These are phyloP conservation scores for Cyprinodon diabolis DNA, from an alignment of 2,797 vertebrate species.

Conservation along the genomic window DNA sequence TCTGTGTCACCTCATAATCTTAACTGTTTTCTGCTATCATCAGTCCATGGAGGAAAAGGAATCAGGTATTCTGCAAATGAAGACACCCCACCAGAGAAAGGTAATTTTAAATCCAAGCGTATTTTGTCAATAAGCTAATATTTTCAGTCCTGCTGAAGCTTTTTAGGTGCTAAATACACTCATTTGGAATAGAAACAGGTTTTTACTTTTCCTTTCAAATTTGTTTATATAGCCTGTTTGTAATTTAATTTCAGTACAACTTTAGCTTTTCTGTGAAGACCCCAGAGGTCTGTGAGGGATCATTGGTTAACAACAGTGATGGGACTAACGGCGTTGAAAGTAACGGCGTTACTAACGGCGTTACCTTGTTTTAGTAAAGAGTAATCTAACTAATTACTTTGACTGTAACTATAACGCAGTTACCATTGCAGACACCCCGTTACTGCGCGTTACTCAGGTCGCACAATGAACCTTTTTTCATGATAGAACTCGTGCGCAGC, in stretches of 20 bases:
- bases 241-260: neutral
- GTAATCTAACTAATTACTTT: too few relatives aligned
- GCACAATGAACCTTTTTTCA: too few relatives aligned
- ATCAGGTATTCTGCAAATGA: constrained; percentile 93
- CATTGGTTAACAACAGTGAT: too few relatives aligned
- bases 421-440: too few relatives aligned
- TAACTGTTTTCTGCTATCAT: constrained; percentile 17
- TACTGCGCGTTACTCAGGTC: too few relatives aligned
- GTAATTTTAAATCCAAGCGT: constrained; percentile 69
- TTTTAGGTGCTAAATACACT: neutral
- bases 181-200: neutral
- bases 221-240: neutral
- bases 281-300: neutral
- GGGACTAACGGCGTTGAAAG: too few relatives aligned
- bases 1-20: neutral
- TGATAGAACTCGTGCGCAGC: too few relatives aligned
- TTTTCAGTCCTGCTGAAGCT: neutral
- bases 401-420: too few relatives aligned
- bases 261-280: neutral
- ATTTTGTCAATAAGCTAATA: constrained; percentile 12
- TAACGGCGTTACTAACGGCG: too few relatives aligned
- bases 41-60: constrained; percentile 96
- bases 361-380: too few relatives aligned
- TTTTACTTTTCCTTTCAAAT: neutral
- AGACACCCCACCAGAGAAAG: constrained; percentile 95